Percentiles rank a stretch among this genome's conserved stretches.
phyloP scores from a whole-genome alignment of 2,113 vertebrate species.

The Chlorocebus sabaeus region DNA sequence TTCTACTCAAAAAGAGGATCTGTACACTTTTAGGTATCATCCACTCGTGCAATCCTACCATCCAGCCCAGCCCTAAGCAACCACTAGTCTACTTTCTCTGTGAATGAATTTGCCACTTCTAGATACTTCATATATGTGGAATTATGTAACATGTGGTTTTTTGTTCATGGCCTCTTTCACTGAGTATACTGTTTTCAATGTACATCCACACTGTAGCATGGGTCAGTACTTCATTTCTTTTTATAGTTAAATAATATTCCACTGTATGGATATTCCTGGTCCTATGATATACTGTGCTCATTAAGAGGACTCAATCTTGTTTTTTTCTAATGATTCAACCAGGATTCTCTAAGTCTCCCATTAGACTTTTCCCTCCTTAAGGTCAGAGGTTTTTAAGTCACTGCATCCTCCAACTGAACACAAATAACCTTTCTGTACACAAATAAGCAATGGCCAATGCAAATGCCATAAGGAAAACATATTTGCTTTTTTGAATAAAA shows the following conservation, averaged over 20 bases:
- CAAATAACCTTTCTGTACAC: not conserved
- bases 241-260: not conserved
- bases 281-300: not conserved
- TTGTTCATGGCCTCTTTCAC: not conserved
- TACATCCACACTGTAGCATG: not conserved
- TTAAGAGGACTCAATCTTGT: not conserved
- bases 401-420: not conserved
- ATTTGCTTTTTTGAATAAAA: not conserved
- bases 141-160: not conserved
- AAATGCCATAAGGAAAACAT: not conserved
- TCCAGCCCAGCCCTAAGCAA: not conserved
- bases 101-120: not conserved
- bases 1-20: not conserved
- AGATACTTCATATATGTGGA: not conserved
- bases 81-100: not conserved
- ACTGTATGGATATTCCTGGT: not conserved
- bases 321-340: not conserved
- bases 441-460: not conserved
- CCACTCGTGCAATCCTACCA: not conserved
- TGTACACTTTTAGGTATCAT: not conserved
- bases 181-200: not conserved
- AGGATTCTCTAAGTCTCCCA: not conserved
- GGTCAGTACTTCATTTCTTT: not conserved
- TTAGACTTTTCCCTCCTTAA: slow-evolving; percentile 5
- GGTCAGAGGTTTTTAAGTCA: not conserved